Base-by-base conservation (phyloP, 2,888 invertebrate genomes). In the Brachyptera putata region DNA sequence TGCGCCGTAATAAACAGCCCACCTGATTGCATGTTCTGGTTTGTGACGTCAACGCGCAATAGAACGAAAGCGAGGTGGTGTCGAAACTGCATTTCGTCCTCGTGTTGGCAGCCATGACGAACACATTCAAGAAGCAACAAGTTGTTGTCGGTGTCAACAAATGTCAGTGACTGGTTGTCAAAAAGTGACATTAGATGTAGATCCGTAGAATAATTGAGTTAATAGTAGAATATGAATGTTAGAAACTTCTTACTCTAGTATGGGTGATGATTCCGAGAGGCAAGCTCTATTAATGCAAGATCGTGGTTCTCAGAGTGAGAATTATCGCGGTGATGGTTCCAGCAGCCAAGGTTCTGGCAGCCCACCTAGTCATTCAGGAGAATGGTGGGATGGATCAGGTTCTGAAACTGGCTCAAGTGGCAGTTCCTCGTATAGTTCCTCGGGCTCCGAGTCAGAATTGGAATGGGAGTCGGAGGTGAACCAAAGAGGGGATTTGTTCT, bases 381-480 rank as follows among this genome's bases (percentile, higher is more conserved):
- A 62, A 9, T 67, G 64, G 64, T 67, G 66, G 67, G 63, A 57
- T 43, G 65, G 62, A 13, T 61, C 66, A n/a, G 63, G 63, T 37
- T 66, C 66, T 4, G 58, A 24, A 3, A 43, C 61, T 11, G 58
- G 61, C 13, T 66, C 66, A 0, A 64, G 64, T 18, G 65, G 66
- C 34, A 65, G 64, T 43, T 66, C 65, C 7, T 63, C 61, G 11
- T 63, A 50, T n/a, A 64, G 66, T 43, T 60, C 62, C n/a, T 64
- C 65, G 11, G 64, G 63, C n/a, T 53, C 53, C 18, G 53, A 53
- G 25, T n/a, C n/a, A n/a, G 79, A 83, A 26, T 82, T 83, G 24
- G 85, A 85, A 72, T 86, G 85, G 85, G 84, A 85, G 72, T 79
- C 83, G 1, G 82, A 81, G 69, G 76, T 85, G 2, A 79, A 79